These are phyloP conservation scores for Ischnus inquisitorius DNA, from an alignment of 2,888 invertebrate genomes.

Conservation along the genomic window DNA sequence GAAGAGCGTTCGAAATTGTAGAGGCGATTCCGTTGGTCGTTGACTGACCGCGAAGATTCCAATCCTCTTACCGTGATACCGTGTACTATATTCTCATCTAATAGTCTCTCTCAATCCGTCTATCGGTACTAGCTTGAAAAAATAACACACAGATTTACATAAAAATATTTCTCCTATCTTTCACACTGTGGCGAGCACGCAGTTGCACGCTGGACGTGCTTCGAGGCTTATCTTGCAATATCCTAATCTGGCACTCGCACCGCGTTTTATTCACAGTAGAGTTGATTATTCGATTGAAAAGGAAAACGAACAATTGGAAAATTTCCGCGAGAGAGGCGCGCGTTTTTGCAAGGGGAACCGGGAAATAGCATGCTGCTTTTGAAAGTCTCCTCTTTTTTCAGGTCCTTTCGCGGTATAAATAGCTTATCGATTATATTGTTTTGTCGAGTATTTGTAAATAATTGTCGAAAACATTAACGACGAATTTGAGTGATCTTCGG, in stretches of 20 bases:
- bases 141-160: neutral
- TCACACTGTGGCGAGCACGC: neutral
- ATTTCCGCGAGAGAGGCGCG: neutral
- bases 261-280: constrained; percentile 35
- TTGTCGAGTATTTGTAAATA: neutral
- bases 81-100: constrained; percentile 20
- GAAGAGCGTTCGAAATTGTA: neutral
- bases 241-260: constrained; percentile 30
- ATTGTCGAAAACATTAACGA: neutral
- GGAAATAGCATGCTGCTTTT: neutral
- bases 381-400: neutral
- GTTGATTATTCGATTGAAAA: too few relatives aligned
- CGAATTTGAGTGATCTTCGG: neutral
- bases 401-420: neutral
- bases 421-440: neutral
- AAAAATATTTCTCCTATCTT: neutral
- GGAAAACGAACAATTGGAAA: too few relatives aligned
- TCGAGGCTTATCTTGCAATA: constrained; percentile 26
- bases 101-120: neutral
- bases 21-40: neutral
- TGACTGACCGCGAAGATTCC: constrained; percentile 34
- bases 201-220: constrained; percentile 50
- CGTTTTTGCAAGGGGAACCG: neutral
- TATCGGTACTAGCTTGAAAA: neutral
- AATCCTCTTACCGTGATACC: constrained; percentile 10